Base-by-base conservation (phyloP, 1,140 invertebrate species). In the Lanistes nyassanus region DNA sequence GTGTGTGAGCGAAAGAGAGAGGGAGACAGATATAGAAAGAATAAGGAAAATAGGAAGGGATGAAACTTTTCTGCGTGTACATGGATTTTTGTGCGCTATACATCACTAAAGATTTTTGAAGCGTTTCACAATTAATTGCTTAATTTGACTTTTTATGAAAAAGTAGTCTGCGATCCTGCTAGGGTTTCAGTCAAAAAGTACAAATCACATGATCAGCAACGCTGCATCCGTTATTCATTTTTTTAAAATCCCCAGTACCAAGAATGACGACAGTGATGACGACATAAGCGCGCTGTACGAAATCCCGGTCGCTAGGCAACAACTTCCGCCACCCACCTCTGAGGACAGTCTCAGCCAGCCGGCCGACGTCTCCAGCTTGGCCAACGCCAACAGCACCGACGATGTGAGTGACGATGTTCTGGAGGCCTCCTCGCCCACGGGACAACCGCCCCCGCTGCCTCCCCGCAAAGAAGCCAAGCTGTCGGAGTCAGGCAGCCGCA, bases 201-300 rank as follows among this genome's bases (percentile, higher is more conserved):
- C n/a, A n/a, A 53, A 53, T 53, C 13, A 53, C 51, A 53, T 13
- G 51, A 11, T 13, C 37, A 7, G 7, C 31, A 36, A 23, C 64
- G 9, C n/a, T 42, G 13, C 19, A 0, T 4, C 65, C 26, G 21
- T 29, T 6, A 26, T 47, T 64, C 1, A 7, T 64, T 64, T 36
- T 64, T 34, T n/a, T n/a, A n/a, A n/a, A n/a, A n/a, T 62, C 56
- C 19, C 2, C 70, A 72, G 70, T 55, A 19, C 34, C 70, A 72
- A 72, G 26, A 56, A 67, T n/a, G 76, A 68, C 5, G 69, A 71
- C n/a, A 39, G 26, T 31, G 51, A 69, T 0, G 73, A 72, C 23
- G 76, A 78, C 65, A 78, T 76, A 26, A 74, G 72, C 26, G 80
- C 76, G 56, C 64, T 81, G 66, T 81, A 81, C 67, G 80, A 81